These are phyloP conservation scores for Ophioderma brevispina DNA, from an alignment of 35 echinoderm and acorn worm species.

Conservation along the genomic window DNA sequence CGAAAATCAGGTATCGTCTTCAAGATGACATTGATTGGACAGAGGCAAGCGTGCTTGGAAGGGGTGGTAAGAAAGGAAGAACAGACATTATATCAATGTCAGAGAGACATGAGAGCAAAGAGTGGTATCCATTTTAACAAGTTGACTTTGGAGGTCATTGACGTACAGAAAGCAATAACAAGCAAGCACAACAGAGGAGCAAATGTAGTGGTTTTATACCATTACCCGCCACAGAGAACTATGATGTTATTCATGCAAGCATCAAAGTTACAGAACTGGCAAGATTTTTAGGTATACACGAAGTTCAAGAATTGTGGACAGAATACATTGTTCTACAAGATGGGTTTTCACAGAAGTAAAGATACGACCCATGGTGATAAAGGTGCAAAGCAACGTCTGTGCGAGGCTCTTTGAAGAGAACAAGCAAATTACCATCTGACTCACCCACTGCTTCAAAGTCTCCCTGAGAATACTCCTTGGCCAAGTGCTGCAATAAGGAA, in stretches of 20 bases:
- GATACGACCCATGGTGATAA: not conserved
- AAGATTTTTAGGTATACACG: conserved; percentile 36
- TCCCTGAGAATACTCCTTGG: not conserved
- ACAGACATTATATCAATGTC: conserved; percentile 1
- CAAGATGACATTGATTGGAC: not conserved
- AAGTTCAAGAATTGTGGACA: conserved; percentile 12
- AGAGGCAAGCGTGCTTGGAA: not conserved
- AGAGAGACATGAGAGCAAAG: too few species aligned
- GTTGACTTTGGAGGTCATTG: too few species aligned
- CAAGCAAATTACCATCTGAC: not conserved
- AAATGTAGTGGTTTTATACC: too few species aligned
- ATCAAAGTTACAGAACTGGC: conserved; percentile 29
- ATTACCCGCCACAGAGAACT: too few species aligned
- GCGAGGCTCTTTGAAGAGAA: not conserved
- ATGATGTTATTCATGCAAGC: too few species aligned
- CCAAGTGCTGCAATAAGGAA: conserved; percentile 19
- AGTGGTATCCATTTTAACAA: too few species aligned
- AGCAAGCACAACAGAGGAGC: too few species aligned
- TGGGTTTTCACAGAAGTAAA: conserved; percentile 48
- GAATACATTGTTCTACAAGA: not conserved
- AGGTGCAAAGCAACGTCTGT: not conserved
- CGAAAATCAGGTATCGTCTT: not conserved
- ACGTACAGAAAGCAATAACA: not conserved
- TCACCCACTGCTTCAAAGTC: not conserved
- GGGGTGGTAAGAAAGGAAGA: conserved; percentile 2